Evolutionary conservation across 2,113 vertebrate genomes (phyloP).

Genomic region (Sterna hirundo): DNA sequence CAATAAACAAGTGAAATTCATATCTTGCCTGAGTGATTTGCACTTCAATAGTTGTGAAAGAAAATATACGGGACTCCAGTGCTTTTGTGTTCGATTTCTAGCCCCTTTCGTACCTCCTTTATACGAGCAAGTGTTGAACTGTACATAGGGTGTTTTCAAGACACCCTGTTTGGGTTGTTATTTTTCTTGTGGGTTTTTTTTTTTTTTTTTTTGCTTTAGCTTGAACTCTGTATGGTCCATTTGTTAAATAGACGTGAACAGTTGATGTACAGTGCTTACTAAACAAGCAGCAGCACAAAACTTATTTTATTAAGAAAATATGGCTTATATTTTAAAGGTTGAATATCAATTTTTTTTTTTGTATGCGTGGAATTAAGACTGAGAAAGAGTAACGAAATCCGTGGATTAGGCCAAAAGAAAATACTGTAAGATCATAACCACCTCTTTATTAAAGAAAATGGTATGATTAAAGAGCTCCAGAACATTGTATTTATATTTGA

Average conservation of each 20-base stretch:
- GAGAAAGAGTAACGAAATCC: constrained; percentile 51
- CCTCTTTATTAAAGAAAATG: constrained; percentile 58
- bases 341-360: constrained; percentile 37
- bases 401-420: constrained; percentile 64
- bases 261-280: constrained; percentile 74
- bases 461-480: constrained; percentile 59
- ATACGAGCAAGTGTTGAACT: constrained; percentile 70
- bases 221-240: constrained; percentile 75
- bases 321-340: constrained; percentile 75
- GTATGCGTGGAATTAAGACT: constrained; percentile 54
- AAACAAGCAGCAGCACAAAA: constrained; percentile 77
- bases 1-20: constrained; percentile 78
- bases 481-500: constrained; percentile 49
- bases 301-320: constrained; percentile 77
- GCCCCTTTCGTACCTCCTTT: constrained; percentile 74
- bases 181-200: constrained; percentile 39
- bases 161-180: constrained; percentile 65
- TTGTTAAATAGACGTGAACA: constrained; percentile 74
- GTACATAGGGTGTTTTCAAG: constrained; percentile 69
- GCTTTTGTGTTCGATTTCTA: constrained; percentile 73
- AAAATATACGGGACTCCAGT: constrained; percentile 69
- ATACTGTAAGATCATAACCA: constrained; percentile 57
- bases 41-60: constrained; percentile 77
- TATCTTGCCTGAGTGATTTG: constrained; percentile 75
- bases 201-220: constrained; percentile 76